A percentile compares a stretch with the other conserved stretches of the same genome.
These are phyloP conservation scores for Pogonognathellus flavescens DNA, from an alignment of 1,140 invertebrate genomes.

Conservation along the genomic window DNA sequence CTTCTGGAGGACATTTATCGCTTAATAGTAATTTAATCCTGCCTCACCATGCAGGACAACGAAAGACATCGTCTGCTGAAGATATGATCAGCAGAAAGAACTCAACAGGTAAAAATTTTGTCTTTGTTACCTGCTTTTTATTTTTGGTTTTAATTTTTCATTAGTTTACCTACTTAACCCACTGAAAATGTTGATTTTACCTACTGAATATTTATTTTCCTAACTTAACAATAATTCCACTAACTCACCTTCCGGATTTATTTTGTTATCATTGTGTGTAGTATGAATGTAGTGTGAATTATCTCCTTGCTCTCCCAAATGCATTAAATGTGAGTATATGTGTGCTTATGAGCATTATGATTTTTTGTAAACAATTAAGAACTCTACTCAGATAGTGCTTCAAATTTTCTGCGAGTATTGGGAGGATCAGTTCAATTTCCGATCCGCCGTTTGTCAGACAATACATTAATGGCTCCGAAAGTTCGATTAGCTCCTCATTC, in stretches of 20 bases:
- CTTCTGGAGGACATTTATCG: conserved; percentile 4
- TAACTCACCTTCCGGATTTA: no score
- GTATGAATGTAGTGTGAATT: no score
- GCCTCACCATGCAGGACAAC: conserved; percentile 71
- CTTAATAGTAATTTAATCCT: conserved; percentile 11
- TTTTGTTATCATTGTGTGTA: no score
- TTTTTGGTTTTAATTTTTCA: neutral
- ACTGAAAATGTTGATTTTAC: no score
- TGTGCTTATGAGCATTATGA: neutral
- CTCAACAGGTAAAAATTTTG: conserved; percentile 50
- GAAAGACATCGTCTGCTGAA: conserved; percentile 88
- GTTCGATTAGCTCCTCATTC: conserved; percentile 87
- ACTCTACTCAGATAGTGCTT: conserved; percentile 38
- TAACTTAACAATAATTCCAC: no score
- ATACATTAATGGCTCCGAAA: conserved; percentile 88
- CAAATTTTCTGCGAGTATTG: conserved; percentile 50
- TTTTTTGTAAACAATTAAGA: conserved; percentile 22
- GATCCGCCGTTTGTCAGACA: conserved; percentile 53
- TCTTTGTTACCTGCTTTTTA: no score
- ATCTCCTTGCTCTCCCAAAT: neutral
- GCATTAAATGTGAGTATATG: neutral
- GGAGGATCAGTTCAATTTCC: conserved; percentile 50
- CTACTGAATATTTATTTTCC: no score
- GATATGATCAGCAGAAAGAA: conserved; percentile 86
- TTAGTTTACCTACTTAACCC: neutral